Evolutionary conservation across 2,797 vertebrate genomes (phyloP), one percentile per base, ranked within the genome.

Genomic region (Tapera naevia): DNA sequence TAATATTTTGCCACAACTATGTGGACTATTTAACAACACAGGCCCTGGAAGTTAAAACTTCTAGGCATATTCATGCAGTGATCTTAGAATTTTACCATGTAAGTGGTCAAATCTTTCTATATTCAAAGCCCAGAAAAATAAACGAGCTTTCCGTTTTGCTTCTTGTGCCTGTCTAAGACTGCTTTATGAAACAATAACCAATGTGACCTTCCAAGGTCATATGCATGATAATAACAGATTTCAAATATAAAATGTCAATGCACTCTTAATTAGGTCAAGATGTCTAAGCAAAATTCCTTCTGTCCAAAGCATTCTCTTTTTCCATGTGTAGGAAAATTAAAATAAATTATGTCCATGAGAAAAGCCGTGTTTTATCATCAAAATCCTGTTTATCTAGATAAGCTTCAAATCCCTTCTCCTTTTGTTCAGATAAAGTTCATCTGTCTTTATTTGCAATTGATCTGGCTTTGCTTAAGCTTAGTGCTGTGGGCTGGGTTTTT

Each of bases 251-350:
- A 94, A 94, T 80, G 89, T 92, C 89, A 93, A 72, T 93, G 94
- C 51, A 89, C 91, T 93, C 43, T 86, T 94, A 95, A 95, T 95
- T 88, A 86, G 86, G 80, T 91, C 96, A 96, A 94, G 89, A 96
- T 96, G 95, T 79, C 83, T 91, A 19, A 75, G 56, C 39, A 84
- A 92, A 95, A 95, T 96, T 93, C 89, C 70, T 96, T 75, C 93
- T 79, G 51, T 78, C 82, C 46, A 72, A 91, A 91, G 43, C 46
- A 94, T 73, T 61, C 43, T 89, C 57, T 78, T 80, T 81, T 54
- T 92, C n/a, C 51, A 62, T 94, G 28, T 73, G 56, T 81, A 91
- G 43, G 39, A 92, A 87, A 93, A 96, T 96, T 94, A 95, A 95
- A 96, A 94, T 93, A 94, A 94, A 91, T 95, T 5, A 91, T 81